phyloP scores from a whole-genome alignment of 2,797 vertebrate species.

The Micrastur ruficollis region DNA sequence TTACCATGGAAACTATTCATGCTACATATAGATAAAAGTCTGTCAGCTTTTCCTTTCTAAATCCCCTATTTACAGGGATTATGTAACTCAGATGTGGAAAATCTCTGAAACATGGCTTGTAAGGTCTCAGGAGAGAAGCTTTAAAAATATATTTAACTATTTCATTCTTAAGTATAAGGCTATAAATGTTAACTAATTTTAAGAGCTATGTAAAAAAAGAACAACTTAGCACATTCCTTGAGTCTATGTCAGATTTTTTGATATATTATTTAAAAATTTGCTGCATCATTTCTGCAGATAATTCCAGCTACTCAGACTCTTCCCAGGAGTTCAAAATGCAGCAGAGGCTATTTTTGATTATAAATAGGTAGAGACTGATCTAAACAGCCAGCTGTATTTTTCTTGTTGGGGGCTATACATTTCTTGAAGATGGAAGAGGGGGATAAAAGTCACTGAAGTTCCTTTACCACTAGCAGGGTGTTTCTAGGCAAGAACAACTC shows the following conservation, averaged over 20 bases:
- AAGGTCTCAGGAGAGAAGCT: background rate
- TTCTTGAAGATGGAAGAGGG: background rate
- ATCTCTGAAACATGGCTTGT: background rate
- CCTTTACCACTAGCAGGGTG: background rate
- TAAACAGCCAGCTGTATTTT: background rate
- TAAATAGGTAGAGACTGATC: background rate
- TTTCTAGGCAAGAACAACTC: background rate
- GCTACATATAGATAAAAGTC: background rate
- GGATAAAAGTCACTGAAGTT: background rate
- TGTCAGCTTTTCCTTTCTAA: background rate
- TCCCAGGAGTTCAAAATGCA: background rate
- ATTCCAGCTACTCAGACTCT: background rate
- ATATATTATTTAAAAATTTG: background rate
- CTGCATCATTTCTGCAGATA: background rate
- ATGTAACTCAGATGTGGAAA: background rate
- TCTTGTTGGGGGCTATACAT: background rate
- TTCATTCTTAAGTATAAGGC: background rate
- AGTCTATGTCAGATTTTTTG: background rate
- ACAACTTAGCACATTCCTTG: background rate
- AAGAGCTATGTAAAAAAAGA: background rate
- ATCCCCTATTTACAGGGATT: slow-evolving; percentile 1
- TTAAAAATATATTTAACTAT: background rate
- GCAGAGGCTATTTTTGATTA: background rate
- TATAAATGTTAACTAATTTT: background rate
- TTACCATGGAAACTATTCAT: background rate